phyloP scores from a whole-genome alignment of 2,113 vertebrate genomes.

The Todiramphus saurophagus region DNA sequence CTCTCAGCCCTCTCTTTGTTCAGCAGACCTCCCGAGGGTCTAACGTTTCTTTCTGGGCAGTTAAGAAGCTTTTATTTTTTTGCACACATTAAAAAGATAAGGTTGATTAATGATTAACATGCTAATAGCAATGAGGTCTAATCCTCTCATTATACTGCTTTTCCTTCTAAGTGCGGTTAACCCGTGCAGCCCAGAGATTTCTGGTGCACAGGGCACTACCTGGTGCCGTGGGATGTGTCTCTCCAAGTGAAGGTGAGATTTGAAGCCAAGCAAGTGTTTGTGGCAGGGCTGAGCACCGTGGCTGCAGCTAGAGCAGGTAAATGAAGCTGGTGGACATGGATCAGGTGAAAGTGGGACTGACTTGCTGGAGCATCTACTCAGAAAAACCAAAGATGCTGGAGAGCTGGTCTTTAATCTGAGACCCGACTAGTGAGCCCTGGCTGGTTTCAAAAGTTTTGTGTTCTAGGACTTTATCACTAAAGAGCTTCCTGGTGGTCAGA shows the following conservation, averaged over 20 bases:
- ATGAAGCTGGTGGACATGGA: neutral
- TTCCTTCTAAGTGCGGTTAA: neutral
- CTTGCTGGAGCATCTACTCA: neutral
- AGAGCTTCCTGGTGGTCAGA: neutral
- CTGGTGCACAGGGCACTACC: neutral
- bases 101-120: neutral
- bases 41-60: neutral
- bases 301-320: neutral
- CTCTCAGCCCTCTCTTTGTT: neutral
- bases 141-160: neutral
- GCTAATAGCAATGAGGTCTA: neutral
- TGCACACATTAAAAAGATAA: neutral
- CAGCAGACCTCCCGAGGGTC: neutral
- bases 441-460: neutral
- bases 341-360: neutral
- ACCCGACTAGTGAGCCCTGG: neutral
- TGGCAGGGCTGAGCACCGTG: rapidly evolving
- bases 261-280: rapidly evolving
- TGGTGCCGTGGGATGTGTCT: rapidly evolving
- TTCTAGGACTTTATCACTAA: neutral
- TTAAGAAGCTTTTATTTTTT: neutral
- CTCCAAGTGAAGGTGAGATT: rapidly evolving
- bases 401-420: neutral
- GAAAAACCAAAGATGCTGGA: neutral
- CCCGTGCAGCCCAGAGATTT: neutral